Percentiles rank a stretch among this genome's conserved stretches.
Evolutionary conservation across 2,888 invertebrate genomes (phyloP).

Genomic region (Melangyna quadrimaculata): DNA sequence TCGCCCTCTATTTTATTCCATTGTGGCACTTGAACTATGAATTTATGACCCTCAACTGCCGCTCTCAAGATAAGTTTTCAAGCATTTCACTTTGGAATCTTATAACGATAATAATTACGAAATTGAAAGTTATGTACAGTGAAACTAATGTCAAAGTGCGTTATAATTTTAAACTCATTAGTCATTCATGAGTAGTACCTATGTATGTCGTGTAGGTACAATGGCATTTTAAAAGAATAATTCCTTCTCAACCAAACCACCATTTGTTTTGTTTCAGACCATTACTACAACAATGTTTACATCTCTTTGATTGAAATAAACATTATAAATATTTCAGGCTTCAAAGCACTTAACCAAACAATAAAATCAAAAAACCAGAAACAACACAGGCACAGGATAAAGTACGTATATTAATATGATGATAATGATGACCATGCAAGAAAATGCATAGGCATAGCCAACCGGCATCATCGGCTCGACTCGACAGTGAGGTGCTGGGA

Average conservation of each 20-base stretch:
- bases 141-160: neutral
- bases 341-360: conserved; percentile 62
- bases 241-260: neutral
- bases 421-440: conserved; percentile 39
- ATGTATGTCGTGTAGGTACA: no score
- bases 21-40: neutral
- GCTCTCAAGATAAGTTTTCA: neutral
- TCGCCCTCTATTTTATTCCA: neutral
- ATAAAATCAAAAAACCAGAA: conserved; percentile 24
- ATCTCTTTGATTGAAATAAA: conserved; percentile 52
- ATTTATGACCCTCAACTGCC: neutral
- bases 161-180: neutral
- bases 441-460: neutral
- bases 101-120: neutral
- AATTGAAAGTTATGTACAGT: neutral
- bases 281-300: conserved; percentile 46
- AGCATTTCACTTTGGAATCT: neutral
- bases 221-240: neutral
- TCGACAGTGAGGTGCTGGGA: no score
- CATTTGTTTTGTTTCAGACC: neutral
- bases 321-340: conserved; percentile 39
- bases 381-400: conserved; percentile 27
- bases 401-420: conserved; percentile 6
- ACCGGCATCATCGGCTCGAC: neutral
- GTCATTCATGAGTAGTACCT: neutral